Evolutionary conservation across 2,888 invertebrate genomes (phyloP).

Genomic region (Gandaritis pyraliata): DNA sequence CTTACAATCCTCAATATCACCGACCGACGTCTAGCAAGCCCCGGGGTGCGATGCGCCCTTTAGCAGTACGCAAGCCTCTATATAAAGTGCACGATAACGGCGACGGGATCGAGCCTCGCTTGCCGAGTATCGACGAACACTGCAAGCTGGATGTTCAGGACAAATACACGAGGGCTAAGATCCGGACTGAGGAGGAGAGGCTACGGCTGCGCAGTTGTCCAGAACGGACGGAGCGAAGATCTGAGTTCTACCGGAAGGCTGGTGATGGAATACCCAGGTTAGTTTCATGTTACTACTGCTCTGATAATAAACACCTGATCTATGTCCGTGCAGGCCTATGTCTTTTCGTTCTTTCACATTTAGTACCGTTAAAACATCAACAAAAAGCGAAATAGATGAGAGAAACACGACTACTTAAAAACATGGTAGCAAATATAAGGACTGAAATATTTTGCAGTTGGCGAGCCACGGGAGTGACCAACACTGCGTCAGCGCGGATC

Average conservation of each 20-base stretch:
- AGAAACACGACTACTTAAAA: too few species aligned
- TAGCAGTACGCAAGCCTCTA: slow-evolving; percentile 43
- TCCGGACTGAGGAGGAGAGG: slow-evolving; percentile 50
- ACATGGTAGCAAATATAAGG: too few species aligned
- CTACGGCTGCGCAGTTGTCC: slow-evolving; percentile 60
- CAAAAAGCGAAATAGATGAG: too few species aligned
- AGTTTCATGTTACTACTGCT: slow-evolving; percentile 10
- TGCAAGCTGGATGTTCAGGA: slow-evolving; percentile 58
- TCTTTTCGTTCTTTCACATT: too few species aligned
- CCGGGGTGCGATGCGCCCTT: slow-evolving; percentile 26
- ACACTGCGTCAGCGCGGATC: slow-evolving; percentile 61
- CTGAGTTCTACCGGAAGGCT: slow-evolving; percentile 65
- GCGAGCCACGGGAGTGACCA: slow-evolving; percentile 57
- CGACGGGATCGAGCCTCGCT: slow-evolving; percentile 62
- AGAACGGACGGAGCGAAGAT: slow-evolving; percentile 55
- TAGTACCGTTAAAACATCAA: too few species aligned
- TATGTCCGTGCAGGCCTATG: too few species aligned
- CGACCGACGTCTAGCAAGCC: slow-evolving; percentile 14
- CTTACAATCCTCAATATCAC: slow-evolving; percentile 15
- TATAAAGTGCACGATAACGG: slow-evolving; percentile 66
- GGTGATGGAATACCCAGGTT: slow-evolving; percentile 71
- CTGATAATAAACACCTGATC: neutral
- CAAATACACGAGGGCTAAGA: slow-evolving; percentile 40
- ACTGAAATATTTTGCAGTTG: slow-evolving; percentile 56
- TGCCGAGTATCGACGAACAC: slow-evolving; percentile 76